phyloP scores from a whole-genome alignment of 2,888 invertebrate species.

The Acleris sparsana region DNA sequence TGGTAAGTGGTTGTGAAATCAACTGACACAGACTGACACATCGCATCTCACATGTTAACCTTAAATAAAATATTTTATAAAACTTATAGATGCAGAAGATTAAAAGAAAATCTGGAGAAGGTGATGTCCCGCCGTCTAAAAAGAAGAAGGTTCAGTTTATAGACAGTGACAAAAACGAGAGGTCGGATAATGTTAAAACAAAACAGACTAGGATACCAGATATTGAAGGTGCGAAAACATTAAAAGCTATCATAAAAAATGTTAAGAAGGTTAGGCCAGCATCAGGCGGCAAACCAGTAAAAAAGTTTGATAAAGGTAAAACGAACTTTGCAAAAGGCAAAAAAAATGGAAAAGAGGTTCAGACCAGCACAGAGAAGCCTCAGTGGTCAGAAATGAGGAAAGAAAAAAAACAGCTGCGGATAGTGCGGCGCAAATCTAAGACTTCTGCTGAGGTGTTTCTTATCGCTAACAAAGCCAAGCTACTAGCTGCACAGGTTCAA shows the following conservation, averaged over 20 bases:
- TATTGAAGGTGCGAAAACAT: slow-evolving; percentile 22
- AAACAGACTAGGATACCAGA: slow-evolving; percentile 36
- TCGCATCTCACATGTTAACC: slow-evolving; percentile 12
- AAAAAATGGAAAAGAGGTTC: slow-evolving; percentile 52
- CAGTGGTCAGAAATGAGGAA: slow-evolving; percentile 90
- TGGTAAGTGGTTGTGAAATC: no score
- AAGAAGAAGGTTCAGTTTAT: slow-evolving; percentile 62
- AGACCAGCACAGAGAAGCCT: slow-evolving; percentile 69
- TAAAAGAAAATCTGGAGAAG: slow-evolving; percentile 64
- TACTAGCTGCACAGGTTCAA: slow-evolving; percentile 74
- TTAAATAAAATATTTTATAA: slow-evolving; percentile 4
- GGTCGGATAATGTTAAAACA: slow-evolving; percentile 32
- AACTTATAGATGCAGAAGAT: slow-evolving; percentile 85
- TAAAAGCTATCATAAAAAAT: slow-evolving; percentile 38
- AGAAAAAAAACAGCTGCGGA: slow-evolving; percentile 87
- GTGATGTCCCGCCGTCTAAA: slow-evolving; percentile 49
- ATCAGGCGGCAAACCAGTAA: slow-evolving; percentile 41
- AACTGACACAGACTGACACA: no score
- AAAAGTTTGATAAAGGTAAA: slow-evolving; percentile 46
- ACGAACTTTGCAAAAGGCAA: slow-evolving; percentile 44
- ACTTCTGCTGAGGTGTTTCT: slow-evolving; percentile 74
- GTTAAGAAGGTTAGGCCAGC: slow-evolving; percentile 36
- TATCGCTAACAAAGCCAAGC: slow-evolving; percentile 73
- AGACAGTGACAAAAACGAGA: slow-evolving; percentile 39
- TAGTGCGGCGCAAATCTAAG: slow-evolving; percentile 86